A percentile compares a stretch with the other conserved stretches of the same genome.
phyloP scores from a whole-genome alignment of 1,140 invertebrate species.

The Liolophura sinensis region DNA sequence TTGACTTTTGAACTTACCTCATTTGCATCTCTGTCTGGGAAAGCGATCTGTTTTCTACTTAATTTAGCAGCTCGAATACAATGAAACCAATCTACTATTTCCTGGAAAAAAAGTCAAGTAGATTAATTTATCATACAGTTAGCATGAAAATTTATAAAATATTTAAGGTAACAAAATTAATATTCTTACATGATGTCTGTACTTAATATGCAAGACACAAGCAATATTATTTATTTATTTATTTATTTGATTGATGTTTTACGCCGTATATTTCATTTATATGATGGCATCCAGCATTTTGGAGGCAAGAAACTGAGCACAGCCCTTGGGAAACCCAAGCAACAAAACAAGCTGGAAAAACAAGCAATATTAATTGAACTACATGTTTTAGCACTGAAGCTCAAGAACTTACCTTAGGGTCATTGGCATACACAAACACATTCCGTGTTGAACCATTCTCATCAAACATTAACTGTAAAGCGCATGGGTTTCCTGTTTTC shows the following conservation, averaged over 20 bases:
- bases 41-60: constrained; percentile 78
- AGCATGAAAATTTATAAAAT: background rate
- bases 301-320: too few species aligned
- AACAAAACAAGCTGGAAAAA: too few species aligned
- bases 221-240: too few species aligned
- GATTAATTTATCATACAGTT: background rate
- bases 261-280: too few species aligned
- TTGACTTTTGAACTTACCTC: constrained; percentile 61
- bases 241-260: too few species aligned
- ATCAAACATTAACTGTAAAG: constrained; percentile 79
- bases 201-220: background rate
- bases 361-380: too few species aligned
- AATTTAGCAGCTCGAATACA: constrained; percentile 85
- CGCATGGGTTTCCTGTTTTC: constrained; percentile 79
- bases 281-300: too few species aligned
- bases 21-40: constrained; percentile 75
- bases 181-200: background rate
- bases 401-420: constrained; percentile 67
- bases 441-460: constrained; percentile 80
- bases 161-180: too few species aligned
- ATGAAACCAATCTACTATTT: constrained; percentile 85
- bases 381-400: background rate
- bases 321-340: too few species aligned
- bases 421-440: constrained; percentile 85
- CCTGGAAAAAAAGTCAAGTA: constrained; percentile 39